These are phyloP conservation scores for Camponotus fellah DNA, from an alignment of 2,888 invertebrate species.

Conservation along the genomic window DNA sequence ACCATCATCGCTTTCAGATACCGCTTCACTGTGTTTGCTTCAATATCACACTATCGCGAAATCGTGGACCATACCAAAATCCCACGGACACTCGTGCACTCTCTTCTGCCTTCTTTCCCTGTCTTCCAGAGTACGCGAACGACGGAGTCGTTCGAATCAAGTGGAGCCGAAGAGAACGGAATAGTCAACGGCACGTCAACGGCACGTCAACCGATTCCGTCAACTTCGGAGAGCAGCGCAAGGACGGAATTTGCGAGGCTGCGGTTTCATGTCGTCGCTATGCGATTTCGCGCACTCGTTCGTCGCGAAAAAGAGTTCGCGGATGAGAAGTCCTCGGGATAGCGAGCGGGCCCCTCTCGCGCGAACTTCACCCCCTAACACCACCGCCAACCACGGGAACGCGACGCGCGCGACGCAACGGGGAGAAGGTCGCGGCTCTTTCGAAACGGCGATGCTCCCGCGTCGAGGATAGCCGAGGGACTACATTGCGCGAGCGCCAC, in stretches of 20 bases:
- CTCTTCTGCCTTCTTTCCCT: not conserved
- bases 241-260: conserved; percentile 17
- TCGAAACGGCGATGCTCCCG: conserved; percentile 82
- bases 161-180: not conserved
- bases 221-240: conserved; percentile 11
- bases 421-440: conserved; percentile 71
- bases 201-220: not conserved
- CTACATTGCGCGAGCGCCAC: conserved; percentile 85
- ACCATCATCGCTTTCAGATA: not conserved
- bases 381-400: conserved; percentile 18
- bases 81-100: not conserved
- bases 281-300: not conserved
- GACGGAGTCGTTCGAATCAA: not conserved
- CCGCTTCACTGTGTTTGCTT: conserved; percentile 8
- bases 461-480: conserved; percentile 83
- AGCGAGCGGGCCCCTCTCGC: conserved; percentile 35
- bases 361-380: conserved; percentile 41
- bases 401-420: conserved; percentile 59
- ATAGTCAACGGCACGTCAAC: not conserved
- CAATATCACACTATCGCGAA: not conserved
- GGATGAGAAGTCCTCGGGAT: not conserved
- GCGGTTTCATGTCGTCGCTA: conserved; percentile 6
- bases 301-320: conserved; percentile 6
- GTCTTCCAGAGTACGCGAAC: not conserved
- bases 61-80: not conserved